phyloP scores from a whole-genome alignment of 1,140 invertebrate species.

The Lanistes nyassanus region DNA sequence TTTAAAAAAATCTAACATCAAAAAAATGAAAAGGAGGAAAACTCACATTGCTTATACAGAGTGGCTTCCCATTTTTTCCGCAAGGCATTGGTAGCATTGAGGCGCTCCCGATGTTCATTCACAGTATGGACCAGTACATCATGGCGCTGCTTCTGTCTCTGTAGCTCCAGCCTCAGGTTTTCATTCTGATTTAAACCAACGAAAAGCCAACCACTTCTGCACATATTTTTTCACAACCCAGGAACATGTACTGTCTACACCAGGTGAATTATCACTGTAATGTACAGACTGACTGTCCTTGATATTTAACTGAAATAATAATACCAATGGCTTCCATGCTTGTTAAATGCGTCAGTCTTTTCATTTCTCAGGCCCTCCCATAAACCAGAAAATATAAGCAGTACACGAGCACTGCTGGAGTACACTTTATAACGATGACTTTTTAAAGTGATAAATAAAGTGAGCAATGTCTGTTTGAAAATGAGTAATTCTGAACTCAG shows the following conservation, averaged over 20 bases:
- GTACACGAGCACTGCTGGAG: background rate
- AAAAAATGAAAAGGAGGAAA: background rate
- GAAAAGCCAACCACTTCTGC: no score
- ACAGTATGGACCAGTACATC: constrained; percentile 29
- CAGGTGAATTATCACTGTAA: no score
- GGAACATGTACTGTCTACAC: no score
- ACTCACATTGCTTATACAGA: constrained; percentile 34
- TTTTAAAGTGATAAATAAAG: background rate
- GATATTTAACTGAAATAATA: no score
- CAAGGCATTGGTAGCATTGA: constrained; percentile 21
- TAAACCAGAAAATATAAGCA: background rate
- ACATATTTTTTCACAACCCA: no score
- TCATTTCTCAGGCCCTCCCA: background rate
- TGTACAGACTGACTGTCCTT: no score
- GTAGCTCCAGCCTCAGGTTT: constrained; percentile 27
- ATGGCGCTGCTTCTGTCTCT: constrained; percentile 15
- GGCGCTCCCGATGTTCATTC: constrained; percentile 27
- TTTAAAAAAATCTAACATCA: no score
- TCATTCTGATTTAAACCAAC: constrained; percentile 27
- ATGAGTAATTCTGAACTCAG: background rate
- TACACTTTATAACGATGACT: background rate
- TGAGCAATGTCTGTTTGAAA: background rate
- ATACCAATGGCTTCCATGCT: no score
- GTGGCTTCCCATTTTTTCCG: constrained; percentile 29
- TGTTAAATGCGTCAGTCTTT: no score